Percentiles rank a stretch among this genome's conserved stretches.
phyloP scores from a whole-genome alignment of 2,113 vertebrate genomes.

The Semnopithecus entellus region DNA sequence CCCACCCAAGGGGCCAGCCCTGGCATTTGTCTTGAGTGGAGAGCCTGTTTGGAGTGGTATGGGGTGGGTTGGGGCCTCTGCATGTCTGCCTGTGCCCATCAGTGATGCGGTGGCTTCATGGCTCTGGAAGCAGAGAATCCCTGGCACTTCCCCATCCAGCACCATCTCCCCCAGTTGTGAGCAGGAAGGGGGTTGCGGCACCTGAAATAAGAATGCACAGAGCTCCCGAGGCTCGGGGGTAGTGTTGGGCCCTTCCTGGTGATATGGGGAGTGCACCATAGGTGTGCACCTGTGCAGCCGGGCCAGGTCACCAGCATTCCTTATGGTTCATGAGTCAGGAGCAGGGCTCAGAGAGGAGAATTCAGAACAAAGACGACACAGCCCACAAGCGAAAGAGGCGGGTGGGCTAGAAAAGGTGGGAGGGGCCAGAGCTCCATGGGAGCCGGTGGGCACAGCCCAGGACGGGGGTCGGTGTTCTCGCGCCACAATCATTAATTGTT shows the following conservation, averaged over 20 bases:
- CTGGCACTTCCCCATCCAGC: neutral
- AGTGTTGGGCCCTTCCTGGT: neutral
- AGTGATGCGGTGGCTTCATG: neutral
- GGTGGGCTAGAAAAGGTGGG: neutral
- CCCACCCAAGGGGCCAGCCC: neutral
- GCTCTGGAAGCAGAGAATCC: neutral
- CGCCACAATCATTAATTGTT: neutral
- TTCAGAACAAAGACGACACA: neutral
- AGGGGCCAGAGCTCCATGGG: neutral
- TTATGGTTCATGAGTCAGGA: neutral
- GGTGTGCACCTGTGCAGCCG: neutral
- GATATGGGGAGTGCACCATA: neutral
- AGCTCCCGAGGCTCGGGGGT: neutral
- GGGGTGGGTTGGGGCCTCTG: neutral
- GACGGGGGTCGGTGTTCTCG: neutral
- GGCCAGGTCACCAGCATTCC: neutral
- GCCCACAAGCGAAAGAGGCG: neutral
- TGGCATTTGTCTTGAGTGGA: neutral
- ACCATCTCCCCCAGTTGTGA: neutral
- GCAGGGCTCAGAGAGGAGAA: neutral
- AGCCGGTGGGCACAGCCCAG: neutral
- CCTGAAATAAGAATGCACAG: neutral
- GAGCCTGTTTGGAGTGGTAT: neutral
- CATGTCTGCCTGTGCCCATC: fast-evolving
- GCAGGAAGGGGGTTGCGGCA: neutral